These are phyloP conservation scores for Sebastes schlegelii DNA, from an alignment of 2,113 vertebrate genomes.

Conservation along the genomic window DNA sequence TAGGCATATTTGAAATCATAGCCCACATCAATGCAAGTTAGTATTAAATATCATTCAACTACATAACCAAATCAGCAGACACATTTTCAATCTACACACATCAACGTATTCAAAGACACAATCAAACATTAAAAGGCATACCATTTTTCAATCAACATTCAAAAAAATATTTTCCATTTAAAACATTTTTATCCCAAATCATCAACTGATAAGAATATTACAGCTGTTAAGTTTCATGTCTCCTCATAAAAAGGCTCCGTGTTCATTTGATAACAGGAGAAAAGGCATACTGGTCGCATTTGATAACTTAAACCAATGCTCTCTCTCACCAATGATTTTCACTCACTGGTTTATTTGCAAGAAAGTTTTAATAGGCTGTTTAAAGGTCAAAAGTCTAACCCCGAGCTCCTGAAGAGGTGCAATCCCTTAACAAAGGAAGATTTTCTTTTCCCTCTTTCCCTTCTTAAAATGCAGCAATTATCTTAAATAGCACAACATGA, in stretches of 20 bases:
- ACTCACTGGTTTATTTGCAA: slow-evolving; percentile 31
- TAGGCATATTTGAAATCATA: slow-evolving; percentile 17
- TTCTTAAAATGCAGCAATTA: slow-evolving; percentile 51
- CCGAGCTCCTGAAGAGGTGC: slow-evolving; percentile 15
- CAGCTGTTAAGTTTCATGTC: too few relatives aligned
- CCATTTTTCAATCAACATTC: too few relatives aligned
- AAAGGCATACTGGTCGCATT: slow-evolving; percentile 59
- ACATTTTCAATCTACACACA: neutral
- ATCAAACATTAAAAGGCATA: too few relatives aligned
- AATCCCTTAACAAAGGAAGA: slow-evolving; percentile 3
- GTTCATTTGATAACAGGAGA: slow-evolving; percentile 36
- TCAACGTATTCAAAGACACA: too few relatives aligned
- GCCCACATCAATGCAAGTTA: slow-evolving; percentile 34
- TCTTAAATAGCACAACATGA: slow-evolving; percentile 12
- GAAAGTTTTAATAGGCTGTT: slow-evolving; percentile 5
- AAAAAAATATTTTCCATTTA: too few relatives aligned
- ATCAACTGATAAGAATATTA: too few relatives aligned
- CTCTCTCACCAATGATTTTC: neutral
- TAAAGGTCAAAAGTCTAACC: slow-evolving; percentile 21
- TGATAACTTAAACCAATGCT: slow-evolving; percentile 6
- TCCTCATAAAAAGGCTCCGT: slow-evolving; percentile 12
- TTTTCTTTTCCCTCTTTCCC: slow-evolving; percentile 1
- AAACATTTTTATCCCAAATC: too few relatives aligned
- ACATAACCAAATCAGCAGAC: slow-evolving; percentile 32
- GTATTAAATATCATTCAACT: slow-evolving; percentile 40